phyloP scores from a whole-genome alignment of 2,797 vertebrate genomes.

The Neomorphus geoffroyi region DNA sequence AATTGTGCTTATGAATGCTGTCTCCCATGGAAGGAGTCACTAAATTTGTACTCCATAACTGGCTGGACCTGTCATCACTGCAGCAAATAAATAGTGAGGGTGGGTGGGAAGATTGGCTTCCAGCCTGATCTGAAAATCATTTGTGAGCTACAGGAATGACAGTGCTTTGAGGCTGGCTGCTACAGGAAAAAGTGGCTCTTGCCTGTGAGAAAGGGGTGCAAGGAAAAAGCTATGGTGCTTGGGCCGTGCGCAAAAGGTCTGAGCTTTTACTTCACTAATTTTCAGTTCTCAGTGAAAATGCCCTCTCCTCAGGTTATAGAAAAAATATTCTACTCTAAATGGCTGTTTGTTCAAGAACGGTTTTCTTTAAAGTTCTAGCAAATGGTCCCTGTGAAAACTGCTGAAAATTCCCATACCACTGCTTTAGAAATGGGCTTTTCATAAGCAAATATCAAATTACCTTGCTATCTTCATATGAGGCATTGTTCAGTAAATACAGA shows the following conservation, averaged over 20 bases:
- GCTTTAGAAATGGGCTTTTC: constrained; percentile 22
- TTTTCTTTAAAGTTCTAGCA: constrained; percentile 18
- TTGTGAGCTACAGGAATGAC: not conserved
- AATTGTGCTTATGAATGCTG: not conserved
- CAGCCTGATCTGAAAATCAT: constrained; percentile 4
- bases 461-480: constrained; percentile 4
- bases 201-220: not conserved
- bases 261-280: not conserved
- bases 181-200: not conserved
- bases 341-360: constrained; percentile 3
- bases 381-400: not conserved
- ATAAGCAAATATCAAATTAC: constrained; percentile 44
- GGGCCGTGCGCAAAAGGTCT: not conserved
- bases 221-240: not conserved
- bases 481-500: constrained; percentile 47
- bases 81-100: constrained; percentile 21
- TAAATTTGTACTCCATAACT: not conserved
- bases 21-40: not conserved
- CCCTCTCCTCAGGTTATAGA: not conserved
- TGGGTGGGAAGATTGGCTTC: constrained; percentile 16
- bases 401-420: not conserved
- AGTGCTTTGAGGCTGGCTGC: not conserved
- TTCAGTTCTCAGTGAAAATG: not conserved
- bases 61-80: not conserved
- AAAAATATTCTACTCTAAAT: not conserved